Evolutionary conservation across 2,888 invertebrate genomes (phyloP), one percentile per base, ranked within the genome.

Genomic region (Hydriomena furcata): DNA sequence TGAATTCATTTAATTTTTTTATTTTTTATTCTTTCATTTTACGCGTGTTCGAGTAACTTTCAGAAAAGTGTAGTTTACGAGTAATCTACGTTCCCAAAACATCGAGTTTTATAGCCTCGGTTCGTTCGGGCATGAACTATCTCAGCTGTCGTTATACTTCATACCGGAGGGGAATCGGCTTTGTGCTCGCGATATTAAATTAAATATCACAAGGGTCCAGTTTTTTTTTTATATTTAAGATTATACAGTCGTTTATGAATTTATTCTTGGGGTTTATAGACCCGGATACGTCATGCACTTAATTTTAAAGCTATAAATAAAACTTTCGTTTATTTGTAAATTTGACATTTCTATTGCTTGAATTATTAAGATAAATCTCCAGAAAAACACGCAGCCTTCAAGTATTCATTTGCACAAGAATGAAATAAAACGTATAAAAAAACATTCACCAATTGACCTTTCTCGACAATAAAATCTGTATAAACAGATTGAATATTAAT

Each of bases 401-500:
- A 28, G 10, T 1, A 36, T 1, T 24, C 2, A 24, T 20, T 21
- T 35, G 21, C 21, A 35, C 20, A 35, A 8, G 1, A 35, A 20
- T 4, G 21, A 21, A 21, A 7, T 35, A 21, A n/a, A 24, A 25
- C 35, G 8, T 5, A n/a, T 24, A 13, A 24, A 20, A 27, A 21
- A n/a, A 21, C 10, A 12, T 23, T 41, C 13, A 31, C 17, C 11
- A 12, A 13, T 11, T 4, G 0, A 20, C 34, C 28, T 28, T 27
- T 21, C 17, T 20, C 28, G 5, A 27, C 27, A 35, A 5, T 3
- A 42, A 24, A 42, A 17, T 17, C n/a, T 12, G 8, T 13, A n/a
- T 1, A 13, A 11, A 27, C 31, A 17, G 10, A 63, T 45, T 66
- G 56, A 66, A 70, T 68, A 66, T 66, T 60, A 63, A 71, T 57